Percentiles rank a stretch among this genome's conserved stretches.
Evolutionary conservation across 2,113 vertebrate genomes (phyloP).

Genomic region (Gambusia affinis): DNA sequence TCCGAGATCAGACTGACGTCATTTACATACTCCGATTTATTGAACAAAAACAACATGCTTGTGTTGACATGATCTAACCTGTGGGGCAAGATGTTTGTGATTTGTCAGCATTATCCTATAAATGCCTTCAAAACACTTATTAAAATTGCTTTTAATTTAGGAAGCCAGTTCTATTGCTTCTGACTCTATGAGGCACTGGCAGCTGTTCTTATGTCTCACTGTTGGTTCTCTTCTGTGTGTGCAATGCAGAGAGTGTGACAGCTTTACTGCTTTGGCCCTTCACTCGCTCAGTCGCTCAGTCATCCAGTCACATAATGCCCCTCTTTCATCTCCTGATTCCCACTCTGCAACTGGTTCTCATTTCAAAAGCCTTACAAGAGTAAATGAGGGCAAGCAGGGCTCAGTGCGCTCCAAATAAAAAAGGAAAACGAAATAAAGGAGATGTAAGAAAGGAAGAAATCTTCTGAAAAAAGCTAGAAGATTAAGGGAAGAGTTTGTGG

Average conservation of each 20-base stretch:
- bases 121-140: constrained; percentile 32
- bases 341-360: constrained; percentile 64
- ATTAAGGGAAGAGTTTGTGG: constrained; percentile 52
- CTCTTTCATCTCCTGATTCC: constrained; percentile 67
- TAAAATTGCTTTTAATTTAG: constrained; percentile 10
- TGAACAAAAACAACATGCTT: not conserved
- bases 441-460: constrained; percentile 43
- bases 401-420: constrained; percentile 42
- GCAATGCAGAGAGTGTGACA: constrained; percentile 71
- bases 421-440: constrained; percentile 51
- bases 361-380: constrained; percentile 45
- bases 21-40: not conserved
- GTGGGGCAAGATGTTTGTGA: constrained; percentile 8
- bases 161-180: constrained; percentile 33
- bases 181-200: constrained; percentile 42
- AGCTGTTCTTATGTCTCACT: constrained; percentile 32
- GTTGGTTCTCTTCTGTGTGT: constrained; percentile 62
- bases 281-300: constrained; percentile 52
- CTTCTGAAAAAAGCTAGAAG: constrained; percentile 50
- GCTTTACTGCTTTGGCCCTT: constrained; percentile 73
- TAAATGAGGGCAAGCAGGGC: constrained; percentile 17
- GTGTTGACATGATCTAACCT: constrained; percentile 11
- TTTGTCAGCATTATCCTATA: constrained; percentile 38
- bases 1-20: not conserved
- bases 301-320: constrained; percentile 61